These are phyloP conservation scores for Drosophila cyrtoloma DNA, from an alignment of 2,888 invertebrate species.

Conservation along the genomic window DNA sequence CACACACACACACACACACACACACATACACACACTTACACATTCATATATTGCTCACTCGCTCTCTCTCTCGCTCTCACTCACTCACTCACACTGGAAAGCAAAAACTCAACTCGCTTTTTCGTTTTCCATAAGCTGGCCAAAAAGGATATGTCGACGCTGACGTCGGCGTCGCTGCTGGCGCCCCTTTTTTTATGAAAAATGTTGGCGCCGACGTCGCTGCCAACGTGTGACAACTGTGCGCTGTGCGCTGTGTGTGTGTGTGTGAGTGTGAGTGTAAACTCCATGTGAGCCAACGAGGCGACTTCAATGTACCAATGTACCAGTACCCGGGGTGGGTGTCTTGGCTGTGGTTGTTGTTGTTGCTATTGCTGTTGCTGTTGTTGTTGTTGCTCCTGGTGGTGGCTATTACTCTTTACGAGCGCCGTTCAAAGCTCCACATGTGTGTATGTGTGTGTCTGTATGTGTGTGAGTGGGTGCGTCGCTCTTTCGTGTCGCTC, in stretches of 20 bases:
- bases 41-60: slow-evolving; percentile 18
- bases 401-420: slow-evolving; percentile 79
- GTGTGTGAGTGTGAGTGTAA: slow-evolving; percentile 51
- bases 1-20: slow-evolving; percentile 38
- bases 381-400: slow-evolving; percentile 44
- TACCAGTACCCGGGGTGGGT: slow-evolving; percentile 46
- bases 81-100: slow-evolving; percentile 61
- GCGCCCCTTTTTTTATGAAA: slow-evolving; percentile 69
- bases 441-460: slow-evolving; percentile 42
- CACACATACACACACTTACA: slow-evolving; percentile 33
- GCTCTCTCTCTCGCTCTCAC: slow-evolving; percentile 42
- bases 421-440: slow-evolving; percentile 67
- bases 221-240: slow-evolving; percentile 77
- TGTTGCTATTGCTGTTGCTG: slow-evolving; percentile 22
- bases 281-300: slow-evolving; percentile 73
- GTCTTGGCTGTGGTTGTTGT: slow-evolving; percentile 35
- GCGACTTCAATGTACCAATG: slow-evolving; percentile 32
- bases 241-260: slow-evolving; percentile 13
- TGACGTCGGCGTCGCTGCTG: slow-evolving; percentile 39
- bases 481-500: slow-evolving; percentile 68
- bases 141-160: slow-evolving; percentile 61
- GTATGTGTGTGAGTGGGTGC: slow-evolving; percentile 57
- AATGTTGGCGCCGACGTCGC: slow-evolving; percentile 68
- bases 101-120: slow-evolving; percentile 75
- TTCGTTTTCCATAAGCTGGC: slow-evolving; percentile 74